Evolutionary conservation across 2,888 invertebrate species (phyloP).

Genomic region (Cephonodes hylas): DNA sequence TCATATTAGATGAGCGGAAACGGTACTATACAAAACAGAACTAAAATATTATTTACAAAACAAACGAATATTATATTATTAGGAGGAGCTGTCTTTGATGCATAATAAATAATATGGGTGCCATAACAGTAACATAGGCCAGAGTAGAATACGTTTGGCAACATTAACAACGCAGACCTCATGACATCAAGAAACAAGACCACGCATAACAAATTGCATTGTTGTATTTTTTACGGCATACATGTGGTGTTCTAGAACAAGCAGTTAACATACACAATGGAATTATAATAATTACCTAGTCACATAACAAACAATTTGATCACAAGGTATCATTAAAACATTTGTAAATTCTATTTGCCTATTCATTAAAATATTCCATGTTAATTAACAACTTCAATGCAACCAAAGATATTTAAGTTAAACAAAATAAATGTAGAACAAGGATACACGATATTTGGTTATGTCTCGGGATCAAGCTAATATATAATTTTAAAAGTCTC

Average conservation of each 20-base stretch:
- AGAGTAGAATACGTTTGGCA: constrained; percentile 2
- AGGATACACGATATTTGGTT: neutral
- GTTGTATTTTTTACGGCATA: neutral
- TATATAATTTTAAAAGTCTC: neutral
- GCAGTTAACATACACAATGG: neutral
- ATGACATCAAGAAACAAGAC: neutral
- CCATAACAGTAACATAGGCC: constrained; percentile 22
- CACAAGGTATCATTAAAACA: neutral
- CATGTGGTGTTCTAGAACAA: neutral
- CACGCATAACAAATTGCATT: neutral
- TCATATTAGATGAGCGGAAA: too few relatives aligned
- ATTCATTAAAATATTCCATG: neutral
- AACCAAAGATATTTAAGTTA: neutral
- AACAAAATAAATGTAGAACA: neutral
- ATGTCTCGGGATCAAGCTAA: neutral
- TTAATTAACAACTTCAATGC: neutral
- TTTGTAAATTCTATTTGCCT: neutral
- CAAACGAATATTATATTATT: constrained; percentile 23
- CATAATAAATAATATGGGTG: constrained; percentile 27
- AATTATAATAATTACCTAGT: neutral
- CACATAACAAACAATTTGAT: constrained; percentile 14
- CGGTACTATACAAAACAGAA: too few relatives aligned
- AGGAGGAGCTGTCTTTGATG: constrained; percentile 38
- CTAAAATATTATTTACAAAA: neutral
- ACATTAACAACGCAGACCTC: constrained; percentile 5